A percentile compares a stretch with the other conserved stretches of the same genome.
phyloP scores from a whole-genome alignment of 2,113 vertebrate genomes.

The Ia io region DNA sequence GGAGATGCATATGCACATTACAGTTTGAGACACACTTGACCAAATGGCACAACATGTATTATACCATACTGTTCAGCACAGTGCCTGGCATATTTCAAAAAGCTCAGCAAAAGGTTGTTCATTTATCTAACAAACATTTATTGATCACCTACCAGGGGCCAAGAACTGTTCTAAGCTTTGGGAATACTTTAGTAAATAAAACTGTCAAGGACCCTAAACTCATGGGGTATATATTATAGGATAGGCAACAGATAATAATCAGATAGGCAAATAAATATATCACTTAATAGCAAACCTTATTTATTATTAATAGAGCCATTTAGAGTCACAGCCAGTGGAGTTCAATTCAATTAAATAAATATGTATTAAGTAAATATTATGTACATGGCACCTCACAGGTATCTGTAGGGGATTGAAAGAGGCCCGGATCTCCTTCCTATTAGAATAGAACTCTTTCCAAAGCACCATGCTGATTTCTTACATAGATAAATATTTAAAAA shows the following conservation, averaged over 20 bases:
- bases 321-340: background rate
- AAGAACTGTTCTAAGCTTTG: background rate
- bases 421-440: background rate
- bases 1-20: background rate
- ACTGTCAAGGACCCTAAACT: background rate
- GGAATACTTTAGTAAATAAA: constrained; percentile 15
- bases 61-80: background rate
- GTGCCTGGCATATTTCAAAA: background rate
- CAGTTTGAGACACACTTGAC: background rate
- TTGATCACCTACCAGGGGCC: background rate
- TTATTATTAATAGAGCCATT: background rate
- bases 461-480: constrained; percentile 3
- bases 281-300: background rate
- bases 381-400: background rate
- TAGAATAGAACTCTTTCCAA: constrained; percentile 14
- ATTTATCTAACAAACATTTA: constrained; percentile 30
- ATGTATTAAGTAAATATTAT: background rate
- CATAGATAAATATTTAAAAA: background rate
- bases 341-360: constrained; percentile 26
- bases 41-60: background rate
- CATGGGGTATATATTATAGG: background rate
- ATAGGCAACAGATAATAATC: background rate
- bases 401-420: background rate
- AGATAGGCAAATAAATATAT: background rate
- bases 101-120: background rate